Conservation (phyloP, 1,140 invertebrate species). For the Saxidomus purpurata region DNA sequence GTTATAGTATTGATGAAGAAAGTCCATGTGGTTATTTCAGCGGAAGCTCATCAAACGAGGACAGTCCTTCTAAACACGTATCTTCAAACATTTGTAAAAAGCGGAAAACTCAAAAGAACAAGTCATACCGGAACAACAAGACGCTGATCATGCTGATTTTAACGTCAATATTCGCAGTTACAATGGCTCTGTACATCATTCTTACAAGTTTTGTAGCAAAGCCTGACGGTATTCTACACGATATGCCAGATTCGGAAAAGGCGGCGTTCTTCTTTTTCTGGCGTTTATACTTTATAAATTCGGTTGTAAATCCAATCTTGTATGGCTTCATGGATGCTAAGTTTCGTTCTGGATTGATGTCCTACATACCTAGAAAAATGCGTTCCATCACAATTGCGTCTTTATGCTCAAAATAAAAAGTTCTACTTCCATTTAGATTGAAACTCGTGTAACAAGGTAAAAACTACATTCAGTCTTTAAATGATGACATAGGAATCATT, state of each 20-base stretch:
- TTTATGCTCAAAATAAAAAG: too few species aligned
- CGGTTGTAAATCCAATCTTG: slow-evolving; percentile 27
- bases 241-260: neutral
- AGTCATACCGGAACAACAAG: neutral
- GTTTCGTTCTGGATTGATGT: slow-evolving; percentile 13
- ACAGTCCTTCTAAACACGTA: too few species aligned
- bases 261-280: slow-evolving; percentile 48
- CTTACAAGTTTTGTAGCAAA: slow-evolving; percentile 16
- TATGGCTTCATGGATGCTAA: slow-evolving; percentile 40
- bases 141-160: slow-evolving; percentile 33
- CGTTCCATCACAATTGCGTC: too few species aligned
- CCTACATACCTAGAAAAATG: neutral
- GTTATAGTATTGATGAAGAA: too few species aligned
- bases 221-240: neutral
- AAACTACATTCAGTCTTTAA: too few species aligned
- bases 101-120: too few species aligned
- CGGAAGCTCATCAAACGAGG: too few species aligned
- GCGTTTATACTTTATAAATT: slow-evolving; percentile 42
- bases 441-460: too few species aligned
- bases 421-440: too few species aligned
- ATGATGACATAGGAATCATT: too few species aligned
- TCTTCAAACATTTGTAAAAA: too few species aligned
- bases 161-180: slow-evolving; percentile 4
- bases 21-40: too few species aligned
- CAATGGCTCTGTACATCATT: slow-evolving; percentile 27